Evolutionary conservation across 1,140 invertebrate species (phyloP).

Genomic region (Drosophila watanabei): DNA sequence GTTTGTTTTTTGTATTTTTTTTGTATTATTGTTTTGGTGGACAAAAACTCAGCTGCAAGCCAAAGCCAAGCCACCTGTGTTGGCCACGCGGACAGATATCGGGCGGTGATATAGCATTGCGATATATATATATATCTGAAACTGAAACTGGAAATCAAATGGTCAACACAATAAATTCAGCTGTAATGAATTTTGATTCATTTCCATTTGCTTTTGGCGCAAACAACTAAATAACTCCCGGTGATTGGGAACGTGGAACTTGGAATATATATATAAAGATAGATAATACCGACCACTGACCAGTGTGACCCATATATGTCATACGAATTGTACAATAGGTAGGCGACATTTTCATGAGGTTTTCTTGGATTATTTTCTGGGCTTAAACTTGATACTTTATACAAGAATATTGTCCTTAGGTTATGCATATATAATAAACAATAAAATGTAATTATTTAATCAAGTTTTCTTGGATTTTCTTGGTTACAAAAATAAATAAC

Average conservation of each 20-base stretch:
- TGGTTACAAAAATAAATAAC: not conserved
- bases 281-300: slow-evolving; percentile 5
- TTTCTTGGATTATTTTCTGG: not conserved
- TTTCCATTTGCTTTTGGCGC: slow-evolving; percentile 74
- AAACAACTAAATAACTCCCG: slow-evolving; percentile 71
- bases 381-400: not conserved
- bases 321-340: not conserved
- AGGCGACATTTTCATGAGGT: not conserved
- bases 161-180: slow-evolving; percentile 73
- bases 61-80: slow-evolving; percentile 44
- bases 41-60: slow-evolving; percentile 40
- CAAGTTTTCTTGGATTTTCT: not conserved
- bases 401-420: not conserved
- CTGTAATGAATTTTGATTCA: slow-evolving; percentile 82
- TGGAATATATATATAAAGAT: not conserved
- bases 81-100: slow-evolving; percentile 26
- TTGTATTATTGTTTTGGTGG: not conserved
- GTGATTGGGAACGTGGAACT: slow-evolving; percentile 12
- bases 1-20: not conserved
- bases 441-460: not conserved
- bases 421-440: not conserved
- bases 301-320: slow-evolving; percentile 28
- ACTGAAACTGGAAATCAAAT: slow-evolving; percentile 48
- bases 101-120: slow-evolving; percentile 19
- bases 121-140: slow-evolving; percentile 7